A percentile compares a stretch with the other conserved stretches of the same genome.
These are phyloP conservation scores for Cataglyphis livida DNA, from an alignment of 2,888 invertebrate species.

Conservation along the genomic window DNA sequence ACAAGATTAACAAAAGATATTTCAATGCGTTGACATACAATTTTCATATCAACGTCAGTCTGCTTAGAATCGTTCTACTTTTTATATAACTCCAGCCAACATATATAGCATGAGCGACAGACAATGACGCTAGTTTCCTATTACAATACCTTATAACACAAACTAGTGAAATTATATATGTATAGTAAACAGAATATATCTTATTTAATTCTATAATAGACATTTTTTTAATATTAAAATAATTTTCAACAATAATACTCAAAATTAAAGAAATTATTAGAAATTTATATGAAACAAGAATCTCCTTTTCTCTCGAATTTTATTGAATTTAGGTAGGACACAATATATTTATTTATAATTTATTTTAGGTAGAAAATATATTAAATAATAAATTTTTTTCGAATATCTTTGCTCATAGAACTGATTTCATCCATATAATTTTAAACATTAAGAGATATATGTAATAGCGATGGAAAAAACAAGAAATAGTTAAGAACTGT, in stretches of 20 bases:
- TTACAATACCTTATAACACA: conserved; percentile 75
- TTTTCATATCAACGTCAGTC: conserved; percentile 66
- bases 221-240: conserved; percentile 60
- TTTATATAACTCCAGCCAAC: conserved; percentile 68
- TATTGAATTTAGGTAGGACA: conserved; percentile 84
- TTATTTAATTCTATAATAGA: conserved; percentile 70
- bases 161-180: conserved; percentile 77
- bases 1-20: conserved; percentile 51
- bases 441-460: conserved; percentile 57
- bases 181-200: conserved; percentile 69
- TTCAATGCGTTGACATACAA: conserved; percentile 47
- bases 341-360: conserved; percentile 85
- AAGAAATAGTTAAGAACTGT: conserved; percentile 63
- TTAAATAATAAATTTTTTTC: conserved; percentile 80
- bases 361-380: conserved; percentile 84
- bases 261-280: conserved; percentile 76
- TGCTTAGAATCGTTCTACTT: conserved; percentile 64
- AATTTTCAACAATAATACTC: conserved; percentile 72
- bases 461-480: conserved; percentile 60
- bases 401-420: conserved; percentile 59
- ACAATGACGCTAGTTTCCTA: conserved; percentile 79
- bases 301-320: conserved; percentile 76
- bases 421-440: conserved; percentile 58
- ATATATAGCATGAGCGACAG: conserved; percentile 63
- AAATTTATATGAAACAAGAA: conserved; percentile 77